Evolutionary conservation across 1,140 invertebrate genomes (phyloP).

Genomic region (Planococcus citri): DNA sequence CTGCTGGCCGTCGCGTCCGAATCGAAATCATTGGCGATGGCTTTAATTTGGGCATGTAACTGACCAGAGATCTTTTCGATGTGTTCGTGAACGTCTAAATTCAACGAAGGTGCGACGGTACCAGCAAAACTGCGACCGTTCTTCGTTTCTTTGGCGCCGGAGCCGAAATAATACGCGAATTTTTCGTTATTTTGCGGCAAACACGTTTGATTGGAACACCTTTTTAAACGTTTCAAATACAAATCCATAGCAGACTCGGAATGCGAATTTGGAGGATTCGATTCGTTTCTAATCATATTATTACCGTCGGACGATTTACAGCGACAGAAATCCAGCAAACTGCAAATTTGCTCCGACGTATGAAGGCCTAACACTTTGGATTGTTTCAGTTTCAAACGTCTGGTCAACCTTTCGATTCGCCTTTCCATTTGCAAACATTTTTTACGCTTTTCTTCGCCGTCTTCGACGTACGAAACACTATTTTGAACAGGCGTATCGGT

Average conservation of each 20-base stretch:
- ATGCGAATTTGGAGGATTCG: constrained; percentile 9
- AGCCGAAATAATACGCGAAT: constrained; percentile 42
- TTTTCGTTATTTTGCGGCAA: constrained; percentile 23
- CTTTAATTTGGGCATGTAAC: constrained; percentile 51
- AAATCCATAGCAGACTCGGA: constrained; percentile 36
- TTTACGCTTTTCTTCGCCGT: constrained; percentile 33
- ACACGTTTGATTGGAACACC: constrained; percentile 32
- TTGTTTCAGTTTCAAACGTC: constrained; percentile 62
- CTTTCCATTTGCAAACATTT: constrained; percentile 51
- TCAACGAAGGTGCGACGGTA: constrained; percentile 37
- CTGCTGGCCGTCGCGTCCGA: constrained; percentile 90
- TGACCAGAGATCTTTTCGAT: constrained; percentile 53
- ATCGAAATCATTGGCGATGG: constrained; percentile 62
- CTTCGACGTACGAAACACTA: constrained; percentile 29
- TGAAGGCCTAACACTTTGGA: constrained; percentile 56
- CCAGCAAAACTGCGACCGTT: constrained; percentile 33
- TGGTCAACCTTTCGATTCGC: constrained; percentile 52
- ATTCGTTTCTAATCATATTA: neutral
- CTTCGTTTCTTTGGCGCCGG: constrained; percentile 42
- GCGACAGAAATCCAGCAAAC: constrained; percentile 56
- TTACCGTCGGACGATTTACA: constrained; percentile 22
- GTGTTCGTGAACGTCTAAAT: constrained; percentile 37
- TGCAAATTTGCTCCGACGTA: constrained; percentile 55
- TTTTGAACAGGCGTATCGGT: constrained; percentile 6
- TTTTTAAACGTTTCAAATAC: constrained; percentile 41